These are phyloP conservation scores for Aviceda subcristata DNA, from an alignment of 2,113 vertebrate species.

Conservation along the genomic window DNA sequence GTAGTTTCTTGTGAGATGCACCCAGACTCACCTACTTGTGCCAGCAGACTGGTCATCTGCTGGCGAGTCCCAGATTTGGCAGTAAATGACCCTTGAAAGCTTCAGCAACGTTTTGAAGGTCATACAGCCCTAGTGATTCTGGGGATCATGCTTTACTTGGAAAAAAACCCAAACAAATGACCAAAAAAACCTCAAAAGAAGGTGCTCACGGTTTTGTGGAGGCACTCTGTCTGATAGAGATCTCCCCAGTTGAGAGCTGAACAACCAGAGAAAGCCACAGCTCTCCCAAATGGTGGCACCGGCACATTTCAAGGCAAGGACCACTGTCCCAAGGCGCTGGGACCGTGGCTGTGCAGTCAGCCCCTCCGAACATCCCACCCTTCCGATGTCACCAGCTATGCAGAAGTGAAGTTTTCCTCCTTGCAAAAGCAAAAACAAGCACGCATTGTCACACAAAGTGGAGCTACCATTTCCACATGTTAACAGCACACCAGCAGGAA, in stretches of 20 bases:
- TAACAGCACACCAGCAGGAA: neutral
- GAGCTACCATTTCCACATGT: neutral
- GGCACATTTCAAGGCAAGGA: neutral
- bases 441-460: neutral
- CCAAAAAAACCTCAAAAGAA: neutral
- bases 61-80: neutral
- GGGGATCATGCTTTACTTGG: neutral
- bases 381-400: rapidly evolving
- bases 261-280: neutral
- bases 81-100: neutral
- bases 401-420: neutral
- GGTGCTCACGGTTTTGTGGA: neutral
- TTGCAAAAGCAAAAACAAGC: neutral
- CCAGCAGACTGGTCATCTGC: neutral
- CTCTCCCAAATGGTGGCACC: neutral
- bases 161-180: neutral
- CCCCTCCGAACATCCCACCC: neutral
- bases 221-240: no score
- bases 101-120: neutral
- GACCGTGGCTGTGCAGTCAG: rapidly evolving
- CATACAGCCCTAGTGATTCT: neutral
- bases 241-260: neutral
- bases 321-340: neutral
- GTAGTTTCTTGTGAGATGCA: neutral
- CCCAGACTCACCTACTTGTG: neutral